phyloP scores from a whole-genome alignment of 1,140 invertebrate genomes.

The Drosophila grimshawi region DNA sequence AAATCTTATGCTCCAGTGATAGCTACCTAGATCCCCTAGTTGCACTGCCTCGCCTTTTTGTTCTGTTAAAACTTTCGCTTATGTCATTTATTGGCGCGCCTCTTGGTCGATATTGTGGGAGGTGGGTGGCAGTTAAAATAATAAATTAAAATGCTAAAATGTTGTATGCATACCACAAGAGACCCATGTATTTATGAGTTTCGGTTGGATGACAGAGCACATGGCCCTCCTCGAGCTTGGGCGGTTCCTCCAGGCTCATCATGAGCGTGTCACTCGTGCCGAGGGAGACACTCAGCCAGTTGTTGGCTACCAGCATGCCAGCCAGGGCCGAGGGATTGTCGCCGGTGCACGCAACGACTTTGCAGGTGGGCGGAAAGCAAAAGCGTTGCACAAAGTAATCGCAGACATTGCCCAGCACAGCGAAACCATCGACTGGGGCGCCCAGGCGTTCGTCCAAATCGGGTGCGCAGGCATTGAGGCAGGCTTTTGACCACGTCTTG shows the following conservation, averaged over 20 bases:
- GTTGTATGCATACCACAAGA: conserved; percentile 90
- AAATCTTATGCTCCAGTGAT: too few relatives aligned
- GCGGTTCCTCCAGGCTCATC: conserved; percentile 90
- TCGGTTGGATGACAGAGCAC: conserved; percentile 94
- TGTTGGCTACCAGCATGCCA: conserved; percentile 91
- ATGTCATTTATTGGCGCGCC: too few relatives aligned
- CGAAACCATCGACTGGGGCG: conserved; percentile 88
- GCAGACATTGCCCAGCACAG: conserved; percentile 90
- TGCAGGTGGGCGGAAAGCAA: conserved; percentile 91
- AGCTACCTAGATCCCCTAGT: too few relatives aligned
- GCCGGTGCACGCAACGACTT: conserved; percentile 95
- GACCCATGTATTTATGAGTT: conserved; percentile 91
- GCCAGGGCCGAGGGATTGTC: conserved; percentile 96
- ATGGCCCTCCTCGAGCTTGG: conserved; percentile 90
- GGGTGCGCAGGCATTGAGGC: conserved; percentile 91
- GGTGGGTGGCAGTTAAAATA: too few relatives aligned
- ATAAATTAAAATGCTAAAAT: conserved; percentile 16
- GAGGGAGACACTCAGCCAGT: conserved; percentile 95
- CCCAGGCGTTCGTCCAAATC: conserved; percentile 90
- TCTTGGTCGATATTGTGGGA: too few relatives aligned
- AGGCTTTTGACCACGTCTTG: conserved; percentile 91
- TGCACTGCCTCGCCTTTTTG: too few relatives aligned
- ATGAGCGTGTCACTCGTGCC: conserved; percentile 97
- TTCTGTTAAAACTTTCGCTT: too few relatives aligned
- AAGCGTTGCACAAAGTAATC: conserved; percentile 93